phyloP scores from a whole-genome alignment of 2,797 vertebrate genomes.

The Triplophysa bombifrons region DNA sequence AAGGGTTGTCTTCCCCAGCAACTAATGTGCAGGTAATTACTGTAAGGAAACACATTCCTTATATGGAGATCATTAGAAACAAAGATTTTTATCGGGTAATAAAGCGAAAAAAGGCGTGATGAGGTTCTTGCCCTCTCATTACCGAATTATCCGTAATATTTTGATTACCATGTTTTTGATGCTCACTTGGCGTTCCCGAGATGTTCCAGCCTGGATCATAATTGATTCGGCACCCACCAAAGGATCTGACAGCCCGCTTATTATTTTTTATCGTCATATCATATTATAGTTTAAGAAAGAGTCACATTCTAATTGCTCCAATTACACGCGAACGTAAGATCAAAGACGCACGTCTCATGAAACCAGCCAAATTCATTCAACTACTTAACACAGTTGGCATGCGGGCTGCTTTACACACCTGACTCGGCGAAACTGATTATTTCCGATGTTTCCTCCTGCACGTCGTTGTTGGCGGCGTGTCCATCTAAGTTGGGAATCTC shows the following conservation, averaged over 20 bases:
- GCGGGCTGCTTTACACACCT: conserved; percentile 79
- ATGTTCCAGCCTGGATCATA: conserved; percentile 11
- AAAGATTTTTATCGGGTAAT: conserved; percentile 1
- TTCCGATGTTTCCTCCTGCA: conserved; percentile 90
- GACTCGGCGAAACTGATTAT: conserved; percentile 98
- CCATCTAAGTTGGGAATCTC: conserved; percentile 95
- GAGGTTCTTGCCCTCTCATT: conserved; percentile 36
- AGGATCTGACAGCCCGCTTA: conserved; percentile 20
- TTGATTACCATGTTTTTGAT: conserved; percentile 36
- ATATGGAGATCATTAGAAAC: not conserved
- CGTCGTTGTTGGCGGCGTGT: conserved; percentile 85
- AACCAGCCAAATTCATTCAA: not conserved
- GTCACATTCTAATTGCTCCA: conserved; percentile 22
- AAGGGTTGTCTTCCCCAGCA: not conserved
- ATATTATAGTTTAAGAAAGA: conserved; percentile 51
- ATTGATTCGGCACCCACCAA: conserved; percentile 26
- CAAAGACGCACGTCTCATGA: conserved; percentile 1
- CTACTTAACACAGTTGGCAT: not conserved
- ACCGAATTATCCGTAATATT: conserved; percentile 36
- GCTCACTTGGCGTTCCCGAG: conserved; percentile 22
- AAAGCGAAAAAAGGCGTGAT: conserved; percentile 17
- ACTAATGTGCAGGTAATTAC: not conserved
- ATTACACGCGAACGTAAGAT: conserved; percentile 9
- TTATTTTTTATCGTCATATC: conserved; percentile 16
- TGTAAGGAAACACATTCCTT: conserved; percentile 12